A percentile compares a stretch with the other conserved stretches of the same genome.
These are phyloP conservation scores for Amphimallon solstitiale DNA, from an alignment of 2,888 invertebrate species.

Conservation along the genomic window DNA sequence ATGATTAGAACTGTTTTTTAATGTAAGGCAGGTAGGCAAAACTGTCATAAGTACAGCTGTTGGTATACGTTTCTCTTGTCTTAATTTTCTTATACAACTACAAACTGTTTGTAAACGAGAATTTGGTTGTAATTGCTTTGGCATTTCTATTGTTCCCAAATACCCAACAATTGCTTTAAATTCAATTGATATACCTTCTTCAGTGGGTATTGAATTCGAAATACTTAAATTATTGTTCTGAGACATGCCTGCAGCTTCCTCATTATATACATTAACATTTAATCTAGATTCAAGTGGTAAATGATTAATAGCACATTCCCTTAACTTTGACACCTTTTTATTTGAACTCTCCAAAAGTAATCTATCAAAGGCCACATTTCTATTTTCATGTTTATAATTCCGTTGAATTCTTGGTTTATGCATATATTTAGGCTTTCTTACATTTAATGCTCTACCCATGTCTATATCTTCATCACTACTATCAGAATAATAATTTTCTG, in stretches of 20 bases:
- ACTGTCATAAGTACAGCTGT: conserved; percentile 88
- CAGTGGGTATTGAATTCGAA: conserved; percentile 51
- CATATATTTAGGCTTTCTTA: conserved; percentile 71
- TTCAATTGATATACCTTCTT: conserved; percentile 69
- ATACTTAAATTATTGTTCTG: conserved; percentile 38
- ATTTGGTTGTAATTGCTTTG: conserved; percentile 80
- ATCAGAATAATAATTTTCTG: conserved; percentile 86
- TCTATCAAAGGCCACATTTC: conserved; percentile 38
- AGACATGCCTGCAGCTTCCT: conserved; percentile 41
- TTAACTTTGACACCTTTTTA: conserved; percentile 42
- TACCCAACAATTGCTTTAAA: conserved; percentile 92
- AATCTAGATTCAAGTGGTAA: conserved; percentile 42
- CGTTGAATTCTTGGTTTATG: conserved; percentile 56
- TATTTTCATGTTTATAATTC: conserved; percentile 44
- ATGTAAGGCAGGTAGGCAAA: conserved; percentile 79
- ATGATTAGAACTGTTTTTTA: conserved; percentile 81
- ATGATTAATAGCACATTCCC: conserved; percentile 40
- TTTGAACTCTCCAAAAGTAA: conserved; percentile 42
- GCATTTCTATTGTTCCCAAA: conserved; percentile 95
- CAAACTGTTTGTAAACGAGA: conserved; percentile 82
- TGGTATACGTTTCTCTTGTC: conserved; percentile 88
- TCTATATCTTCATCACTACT: conserved; percentile 83
- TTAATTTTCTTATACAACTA: conserved; percentile 87
- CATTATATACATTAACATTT: conserved; percentile 45
- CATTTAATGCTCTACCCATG: conserved; percentile 62